Evolutionary conservation across 2,797 vertebrate species (phyloP), one percentile per base, ranked within the genome.

Genomic region (Urocyon cinereoargenteus): DNA sequence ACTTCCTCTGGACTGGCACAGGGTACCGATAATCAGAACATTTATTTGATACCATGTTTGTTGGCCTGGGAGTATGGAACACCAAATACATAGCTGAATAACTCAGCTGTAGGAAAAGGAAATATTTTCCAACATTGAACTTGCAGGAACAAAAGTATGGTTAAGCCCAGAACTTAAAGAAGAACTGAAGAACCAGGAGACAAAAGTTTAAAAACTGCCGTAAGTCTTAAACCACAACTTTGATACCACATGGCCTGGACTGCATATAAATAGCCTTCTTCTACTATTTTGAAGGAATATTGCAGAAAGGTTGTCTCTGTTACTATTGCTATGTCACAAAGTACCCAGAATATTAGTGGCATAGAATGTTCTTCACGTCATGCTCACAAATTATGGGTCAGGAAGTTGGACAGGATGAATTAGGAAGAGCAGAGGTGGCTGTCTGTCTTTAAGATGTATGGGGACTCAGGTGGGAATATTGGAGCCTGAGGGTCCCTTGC

Each of bases 121-220:
- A 66, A 19, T 9, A 70, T 53, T 59, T 66, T 6, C 5, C 19
- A 51, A 57, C 22, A 24, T 78, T 91, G 34, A 86, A 64, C 21
- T 66, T 91, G 3, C 4, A 19, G 53, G 2, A 84, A 4, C 18
- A 53, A 51, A 82, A 78, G 34, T 61, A 57, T 28, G 4, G 4
- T 19, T 81, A 57, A 87, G 12, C 8, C 81, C 55, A 84, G 18
- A 70, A 87, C 2, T 81, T 93, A 84, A 85, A 66, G 19, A 88
- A 88, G 26, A 18, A 51, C 22, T 36, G 9, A 75, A 81, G 8
- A 73, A 21, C 24, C 11, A 72, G 19, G 0, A 72, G 0, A 72
- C 5, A 36, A 79, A 81, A 53, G 12, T 57, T 49, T 16, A 75
- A 86, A 87, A 51, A 10, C 5, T 5, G 5, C 24, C 26, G 22